phyloP scores from a whole-genome alignment of 1,140 invertebrate genomes.

The Eurosta solidaginis region DNA sequence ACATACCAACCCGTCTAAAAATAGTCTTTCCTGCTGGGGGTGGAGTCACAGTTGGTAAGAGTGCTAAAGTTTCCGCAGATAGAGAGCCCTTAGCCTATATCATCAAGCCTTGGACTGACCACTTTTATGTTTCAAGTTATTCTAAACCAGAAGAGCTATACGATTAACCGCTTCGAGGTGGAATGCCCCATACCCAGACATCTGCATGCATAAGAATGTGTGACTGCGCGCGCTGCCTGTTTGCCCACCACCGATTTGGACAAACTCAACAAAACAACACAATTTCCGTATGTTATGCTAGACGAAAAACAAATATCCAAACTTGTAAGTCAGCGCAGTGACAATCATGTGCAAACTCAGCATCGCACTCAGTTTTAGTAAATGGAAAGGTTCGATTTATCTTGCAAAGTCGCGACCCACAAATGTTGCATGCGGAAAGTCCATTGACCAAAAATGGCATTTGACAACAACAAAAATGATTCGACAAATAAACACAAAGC shows the following conservation, averaged over 20 bases:
- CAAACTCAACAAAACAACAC: neutral
- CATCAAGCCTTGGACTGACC: too few relatives aligned
- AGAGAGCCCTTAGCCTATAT: too few relatives aligned
- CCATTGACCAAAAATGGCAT: neutral
- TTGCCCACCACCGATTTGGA: slow-evolving; percentile 1
- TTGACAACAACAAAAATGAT: neutral
- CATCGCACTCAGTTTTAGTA: neutral
- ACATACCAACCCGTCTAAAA: too few relatives aligned
- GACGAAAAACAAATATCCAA: neutral
- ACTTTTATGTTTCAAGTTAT: too few relatives aligned
- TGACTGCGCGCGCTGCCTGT: neutral
- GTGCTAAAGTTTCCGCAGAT: too few relatives aligned
- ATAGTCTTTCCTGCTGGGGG: too few relatives aligned
- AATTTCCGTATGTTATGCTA: slow-evolving; percentile 7
- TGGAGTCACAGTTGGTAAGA: too few relatives aligned
- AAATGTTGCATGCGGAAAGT: slow-evolving; percentile 2
- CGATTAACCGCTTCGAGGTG: too few relatives aligned
- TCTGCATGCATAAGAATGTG: too few relatives aligned
- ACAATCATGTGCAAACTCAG: neutral
- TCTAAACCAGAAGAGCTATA: too few relatives aligned
- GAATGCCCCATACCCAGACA: too few relatives aligned
- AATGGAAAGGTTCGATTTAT: slow-evolving; percentile 5
- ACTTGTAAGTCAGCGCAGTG: neutral
- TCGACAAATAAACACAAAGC: neutral
- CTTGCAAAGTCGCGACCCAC: neutral